These are phyloP conservation scores for Drosophila quinaria DNA, from an alignment of 2,888 invertebrate species.

Conservation along the genomic window DNA sequence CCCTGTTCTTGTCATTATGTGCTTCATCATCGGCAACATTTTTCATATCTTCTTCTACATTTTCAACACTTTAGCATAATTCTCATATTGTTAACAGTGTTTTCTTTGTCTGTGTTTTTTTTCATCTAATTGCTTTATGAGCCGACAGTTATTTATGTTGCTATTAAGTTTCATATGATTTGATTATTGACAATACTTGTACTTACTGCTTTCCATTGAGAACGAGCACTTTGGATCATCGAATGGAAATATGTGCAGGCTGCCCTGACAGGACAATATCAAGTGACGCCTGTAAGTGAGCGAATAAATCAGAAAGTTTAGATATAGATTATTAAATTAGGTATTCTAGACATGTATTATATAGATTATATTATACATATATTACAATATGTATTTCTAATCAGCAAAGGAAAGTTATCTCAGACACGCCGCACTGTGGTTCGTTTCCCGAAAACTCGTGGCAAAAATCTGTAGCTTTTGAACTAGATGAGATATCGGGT, in stretches of 20 bases:
- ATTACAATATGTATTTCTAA: too few species aligned
- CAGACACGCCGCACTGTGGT: too few species aligned
- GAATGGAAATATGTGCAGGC: constrained; percentile 97
- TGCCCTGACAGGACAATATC: constrained; percentile 96
- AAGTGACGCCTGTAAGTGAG: constrained; percentile 90
- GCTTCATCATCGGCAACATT: constrained; percentile 25
- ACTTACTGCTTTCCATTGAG: constrained; percentile 98
- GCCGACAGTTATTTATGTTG: constrained; percentile 22
- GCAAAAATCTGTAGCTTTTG: too few species aligned
- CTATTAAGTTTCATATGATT: constrained; percentile 13
- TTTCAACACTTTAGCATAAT: constrained; percentile 57
- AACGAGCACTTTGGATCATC: constrained; percentile 98
- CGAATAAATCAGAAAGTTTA: neutral
- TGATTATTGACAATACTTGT: constrained; percentile 45
- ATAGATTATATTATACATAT: too few species aligned
- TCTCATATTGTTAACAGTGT: constrained; percentile 39
- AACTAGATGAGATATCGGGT: too few species aligned
- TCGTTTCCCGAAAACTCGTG: too few species aligned
- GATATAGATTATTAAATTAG: too few species aligned
- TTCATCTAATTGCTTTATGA: constrained; percentile 26
- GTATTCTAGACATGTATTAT: too few species aligned
- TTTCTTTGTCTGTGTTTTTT: constrained; percentile 6
- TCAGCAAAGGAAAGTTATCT: too few species aligned
- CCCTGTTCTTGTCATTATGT: constrained; percentile 25
- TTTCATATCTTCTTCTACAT: constrained; percentile 25